A percentile compares a stretch with the other conserved stretches of the same genome.
Evolutionary conservation across 2,113 vertebrate species (phyloP).

Genomic region (Bucco capensis): DNA sequence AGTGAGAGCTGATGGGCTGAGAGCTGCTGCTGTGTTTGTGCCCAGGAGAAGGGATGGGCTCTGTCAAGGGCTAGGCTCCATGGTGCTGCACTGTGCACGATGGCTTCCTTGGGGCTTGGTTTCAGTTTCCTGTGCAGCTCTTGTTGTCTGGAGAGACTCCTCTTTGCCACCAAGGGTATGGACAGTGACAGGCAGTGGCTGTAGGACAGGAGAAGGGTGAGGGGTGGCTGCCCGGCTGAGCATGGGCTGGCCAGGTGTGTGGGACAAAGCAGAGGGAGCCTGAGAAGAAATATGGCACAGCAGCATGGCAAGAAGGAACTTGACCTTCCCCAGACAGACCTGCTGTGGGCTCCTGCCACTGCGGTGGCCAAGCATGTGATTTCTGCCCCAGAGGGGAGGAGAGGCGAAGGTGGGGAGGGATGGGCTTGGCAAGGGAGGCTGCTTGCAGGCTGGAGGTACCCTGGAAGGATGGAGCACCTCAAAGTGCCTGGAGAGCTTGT

Average conservation of each 20-base stretch:
- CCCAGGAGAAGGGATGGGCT: too few relatives aligned
- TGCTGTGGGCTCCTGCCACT: accelerated
- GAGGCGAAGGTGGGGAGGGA: accelerated
- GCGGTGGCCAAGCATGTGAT: accelerated
- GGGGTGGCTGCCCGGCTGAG: not conserved
- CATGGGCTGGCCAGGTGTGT: accelerated
- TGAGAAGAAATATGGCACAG: not conserved
- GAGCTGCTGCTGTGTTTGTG: accelerated
- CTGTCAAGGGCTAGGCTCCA: accelerated
- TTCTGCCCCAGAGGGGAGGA: not conserved
- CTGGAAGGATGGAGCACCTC: not conserved
- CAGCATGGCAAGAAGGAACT: not conserved
- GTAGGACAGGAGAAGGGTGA: not conserved
- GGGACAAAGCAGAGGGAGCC: not conserved
- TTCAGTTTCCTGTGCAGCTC: accelerated
- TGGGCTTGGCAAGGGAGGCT: not conserved
- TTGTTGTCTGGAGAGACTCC: not conserved
- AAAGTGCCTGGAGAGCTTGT: not conserved
- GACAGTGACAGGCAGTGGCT: accelerated
- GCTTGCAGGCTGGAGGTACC: too few relatives aligned
- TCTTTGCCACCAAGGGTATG: accelerated
- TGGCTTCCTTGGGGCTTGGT: too few relatives aligned
- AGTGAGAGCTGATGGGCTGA: accelerated
- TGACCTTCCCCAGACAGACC: not conserved
- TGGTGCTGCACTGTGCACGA: too few relatives aligned